Evolutionary conservation across 2,797 vertebrate species (phyloP).

Genomic region (Lagorchestes hirsutus): DNA sequence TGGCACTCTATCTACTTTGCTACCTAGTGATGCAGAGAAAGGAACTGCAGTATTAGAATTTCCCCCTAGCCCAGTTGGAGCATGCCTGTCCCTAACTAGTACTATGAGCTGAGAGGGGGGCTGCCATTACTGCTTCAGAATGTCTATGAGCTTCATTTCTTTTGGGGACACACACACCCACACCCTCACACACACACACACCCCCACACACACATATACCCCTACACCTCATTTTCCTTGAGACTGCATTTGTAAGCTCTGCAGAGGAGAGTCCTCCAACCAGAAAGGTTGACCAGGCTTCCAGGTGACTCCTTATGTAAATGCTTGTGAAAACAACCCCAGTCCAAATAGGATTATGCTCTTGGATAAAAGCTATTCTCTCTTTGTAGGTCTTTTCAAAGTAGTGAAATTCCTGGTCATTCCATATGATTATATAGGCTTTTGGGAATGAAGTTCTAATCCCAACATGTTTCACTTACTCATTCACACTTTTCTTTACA

Average conservation of each 20-base stretch:
- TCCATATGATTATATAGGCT: conserved; percentile 83
- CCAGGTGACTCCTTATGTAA: conserved; percentile 79
- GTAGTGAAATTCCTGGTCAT: conserved; percentile 76
- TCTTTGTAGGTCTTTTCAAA: conserved; percentile 82
- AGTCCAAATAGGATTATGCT: conserved; percentile 72
- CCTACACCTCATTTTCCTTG: conserved; percentile 62
- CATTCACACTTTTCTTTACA: conserved; percentile 77
- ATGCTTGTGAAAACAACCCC: conserved; percentile 76
- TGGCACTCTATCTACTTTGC: not conserved
- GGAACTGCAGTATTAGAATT: not conserved
- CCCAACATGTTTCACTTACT: conserved; percentile 83
- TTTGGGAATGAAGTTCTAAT: conserved; percentile 83
- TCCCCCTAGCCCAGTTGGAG: conserved; percentile 26
- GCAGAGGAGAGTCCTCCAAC: conserved; percentile 67
- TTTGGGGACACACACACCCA: conserved; percentile 70
- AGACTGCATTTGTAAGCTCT: conserved; percentile 72
- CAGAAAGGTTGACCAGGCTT: conserved; percentile 76
- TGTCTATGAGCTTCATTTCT: conserved; percentile 51
- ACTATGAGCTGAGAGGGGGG: not conserved
- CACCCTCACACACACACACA: conserved; percentile 45
- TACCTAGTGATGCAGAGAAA: conserved; percentile 18
- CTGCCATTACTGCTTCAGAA: conserved; percentile 52
- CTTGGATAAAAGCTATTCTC: conserved; percentile 83
- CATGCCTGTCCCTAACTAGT: not conserved
- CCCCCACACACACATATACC: conserved; percentile 70